Conservation (phyloP, 2,797 vertebrate species). For the Simalia tracyae region DNA sequence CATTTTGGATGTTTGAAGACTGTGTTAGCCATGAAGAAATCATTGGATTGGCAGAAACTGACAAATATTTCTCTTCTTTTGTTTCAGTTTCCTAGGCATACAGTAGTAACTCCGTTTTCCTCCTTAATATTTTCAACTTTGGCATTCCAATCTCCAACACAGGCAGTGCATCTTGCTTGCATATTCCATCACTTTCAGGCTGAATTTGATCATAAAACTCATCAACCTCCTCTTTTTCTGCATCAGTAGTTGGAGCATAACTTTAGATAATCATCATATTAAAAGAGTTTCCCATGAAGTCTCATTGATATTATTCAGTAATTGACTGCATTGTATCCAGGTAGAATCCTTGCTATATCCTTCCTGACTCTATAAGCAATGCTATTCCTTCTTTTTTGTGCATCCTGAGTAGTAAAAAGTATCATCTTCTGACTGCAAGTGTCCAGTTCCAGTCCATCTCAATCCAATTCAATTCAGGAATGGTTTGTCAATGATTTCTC, state of each 20-base stretch:
- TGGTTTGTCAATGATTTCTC: background rate
- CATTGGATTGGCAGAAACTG: background rate
- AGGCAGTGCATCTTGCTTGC: background rate
- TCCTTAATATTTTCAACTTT: background rate
- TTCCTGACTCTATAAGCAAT: background rate
- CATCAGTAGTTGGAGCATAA: background rate
- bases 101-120: background rate
- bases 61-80: background rate
- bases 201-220: background rate
- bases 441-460: background rate
- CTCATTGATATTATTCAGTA: background rate
- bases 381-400: background rate
- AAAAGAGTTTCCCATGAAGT: background rate
- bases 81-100: too few relatives aligned
- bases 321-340: background rate
- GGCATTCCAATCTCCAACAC: background rate
- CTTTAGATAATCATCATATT: background rate
- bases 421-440: background rate
- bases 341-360: background rate
- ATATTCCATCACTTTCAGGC: background rate
- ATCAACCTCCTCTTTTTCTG: background rate
- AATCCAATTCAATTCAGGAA: background rate
- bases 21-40: background rate
- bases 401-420: background rate
- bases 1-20: background rate